Percentiles rank a stretch among this genome's conserved stretches.
These are phyloP conservation scores for Iguana delicatissima DNA, from an alignment of 2,797 vertebrate species.

Conservation along the genomic window DNA sequence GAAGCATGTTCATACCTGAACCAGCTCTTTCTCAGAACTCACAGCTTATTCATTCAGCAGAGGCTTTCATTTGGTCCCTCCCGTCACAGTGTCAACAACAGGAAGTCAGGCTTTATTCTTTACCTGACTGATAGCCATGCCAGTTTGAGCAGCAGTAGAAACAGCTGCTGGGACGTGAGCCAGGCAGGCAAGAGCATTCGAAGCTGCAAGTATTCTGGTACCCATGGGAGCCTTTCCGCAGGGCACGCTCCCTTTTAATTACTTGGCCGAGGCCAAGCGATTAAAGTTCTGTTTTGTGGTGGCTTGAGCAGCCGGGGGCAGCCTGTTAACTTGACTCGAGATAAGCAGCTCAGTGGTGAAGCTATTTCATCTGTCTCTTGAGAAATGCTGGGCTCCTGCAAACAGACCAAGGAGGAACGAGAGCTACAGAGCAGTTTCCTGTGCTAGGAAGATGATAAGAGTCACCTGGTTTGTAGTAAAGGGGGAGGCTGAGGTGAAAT, in stretches of 20 bases:
- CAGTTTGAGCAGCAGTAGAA: background rate
- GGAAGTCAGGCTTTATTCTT: background rate
- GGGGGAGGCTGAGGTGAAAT: background rate
- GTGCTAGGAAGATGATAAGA: background rate
- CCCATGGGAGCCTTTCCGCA: background rate
- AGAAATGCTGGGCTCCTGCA: background rate
- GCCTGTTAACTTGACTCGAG: constrained; percentile 12
- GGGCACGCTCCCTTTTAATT: constrained; percentile 31
- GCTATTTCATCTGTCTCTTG: background rate
- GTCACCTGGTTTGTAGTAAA: background rate
- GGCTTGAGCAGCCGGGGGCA: background rate
- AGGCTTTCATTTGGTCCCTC: background rate
- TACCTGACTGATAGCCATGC: background rate
- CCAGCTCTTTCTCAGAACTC: background rate
- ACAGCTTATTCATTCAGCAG: background rate
- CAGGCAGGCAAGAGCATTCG: background rate
- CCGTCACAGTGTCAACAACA: no score
- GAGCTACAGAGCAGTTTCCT: background rate
- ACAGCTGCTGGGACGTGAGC: background rate
- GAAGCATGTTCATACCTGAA: background rate
- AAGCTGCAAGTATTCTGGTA: background rate
- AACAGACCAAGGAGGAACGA: background rate
- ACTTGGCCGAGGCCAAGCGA: constrained; percentile 5
- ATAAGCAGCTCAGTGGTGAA: constrained; percentile 13
- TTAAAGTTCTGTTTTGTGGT: background rate